phyloP scores from a whole-genome alignment of 2,113 vertebrate species.

The Oryzias javanicus region DNA sequence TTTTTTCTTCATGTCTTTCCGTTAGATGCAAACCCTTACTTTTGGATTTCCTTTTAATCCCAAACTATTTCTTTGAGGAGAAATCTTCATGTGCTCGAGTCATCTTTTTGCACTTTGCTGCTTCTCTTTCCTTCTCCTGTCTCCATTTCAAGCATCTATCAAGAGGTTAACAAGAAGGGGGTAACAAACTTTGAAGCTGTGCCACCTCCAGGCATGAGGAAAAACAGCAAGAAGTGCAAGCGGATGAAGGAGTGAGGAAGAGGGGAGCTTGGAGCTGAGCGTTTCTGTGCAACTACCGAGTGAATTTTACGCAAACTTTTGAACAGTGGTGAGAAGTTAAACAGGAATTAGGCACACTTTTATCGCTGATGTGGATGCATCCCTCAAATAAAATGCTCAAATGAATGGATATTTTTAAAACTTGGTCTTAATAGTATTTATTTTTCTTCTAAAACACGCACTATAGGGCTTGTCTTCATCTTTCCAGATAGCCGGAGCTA shows the following conservation, averaged over 20 bases:
- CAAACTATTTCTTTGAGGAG: constrained; percentile 3
- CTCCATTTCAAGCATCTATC: constrained; percentile 60
- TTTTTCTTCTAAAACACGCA: constrained; percentile 8
- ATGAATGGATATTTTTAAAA: neutral
- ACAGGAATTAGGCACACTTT: constrained; percentile 41
- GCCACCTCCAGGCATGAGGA: constrained; percentile 56
- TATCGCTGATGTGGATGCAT: constrained; percentile 34
- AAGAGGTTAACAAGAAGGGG: constrained; percentile 57
- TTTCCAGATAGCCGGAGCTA: constrained; percentile 28
- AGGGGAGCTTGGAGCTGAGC: constrained; percentile 38
- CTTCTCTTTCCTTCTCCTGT: constrained; percentile 30
- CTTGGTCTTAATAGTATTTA: neutral
- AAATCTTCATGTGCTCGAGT: neutral
- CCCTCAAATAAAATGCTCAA: constrained; percentile 20
- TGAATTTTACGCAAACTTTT: constrained; percentile 70
- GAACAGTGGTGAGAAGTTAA: constrained; percentile 54
- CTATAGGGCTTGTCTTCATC: constrained; percentile 37
- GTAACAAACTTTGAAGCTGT: constrained; percentile 76
- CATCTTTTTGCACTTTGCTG: constrained; percentile 14
- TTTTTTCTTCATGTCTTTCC: neutral
- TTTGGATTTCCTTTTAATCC: constrained; percentile 15
- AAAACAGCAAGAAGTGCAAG: constrained; percentile 59
- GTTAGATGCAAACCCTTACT: neutral
- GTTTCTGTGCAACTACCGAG: constrained; percentile 55
- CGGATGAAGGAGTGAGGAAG: constrained; percentile 36